Percentiles rank a stretch among this genome's conserved stretches.
These are phyloP conservation scores for Atractosteus spatula DNA, from an alignment of 2,113 vertebrate species.

Conservation along the genomic window DNA sequence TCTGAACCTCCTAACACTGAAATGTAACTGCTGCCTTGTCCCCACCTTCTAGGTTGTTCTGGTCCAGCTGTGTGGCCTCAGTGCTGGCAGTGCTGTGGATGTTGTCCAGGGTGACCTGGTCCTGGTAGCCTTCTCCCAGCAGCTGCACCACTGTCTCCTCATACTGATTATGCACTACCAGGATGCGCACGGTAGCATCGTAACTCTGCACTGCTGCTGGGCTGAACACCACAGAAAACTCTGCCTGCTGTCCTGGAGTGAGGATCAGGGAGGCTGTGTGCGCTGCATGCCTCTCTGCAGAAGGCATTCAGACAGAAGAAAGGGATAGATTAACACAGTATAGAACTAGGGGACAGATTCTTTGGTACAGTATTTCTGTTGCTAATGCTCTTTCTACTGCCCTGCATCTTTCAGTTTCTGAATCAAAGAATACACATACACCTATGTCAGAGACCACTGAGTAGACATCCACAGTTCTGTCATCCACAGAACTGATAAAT, in stretches of 20 bases:
- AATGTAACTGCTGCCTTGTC: not conserved
- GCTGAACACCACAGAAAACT: slow-evolving; percentile 73
- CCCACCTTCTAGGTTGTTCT: slow-evolving; percentile 59
- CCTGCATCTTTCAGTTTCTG: too few relatives aligned
- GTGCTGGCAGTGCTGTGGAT: slow-evolving; percentile 38
- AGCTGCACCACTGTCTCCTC: slow-evolving; percentile 65
- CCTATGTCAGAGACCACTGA: too few relatives aligned
- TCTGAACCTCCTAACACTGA: too few relatives aligned
- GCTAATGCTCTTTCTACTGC: too few relatives aligned
- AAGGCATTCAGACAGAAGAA: slow-evolving; percentile 2
- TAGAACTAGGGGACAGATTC: too few relatives aligned
- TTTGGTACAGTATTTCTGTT: too few relatives aligned
- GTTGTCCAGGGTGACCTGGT: slow-evolving; percentile 75
- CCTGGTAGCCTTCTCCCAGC: slow-evolving; percentile 72
- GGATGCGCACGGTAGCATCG: slow-evolving; percentile 59
- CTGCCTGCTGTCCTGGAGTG: slow-evolving; percentile 46
- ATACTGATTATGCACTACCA: slow-evolving; percentile 68
- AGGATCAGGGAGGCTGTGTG: slow-evolving; percentile 61
- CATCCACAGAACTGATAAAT: too few relatives aligned
- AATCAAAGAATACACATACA: too few relatives aligned
- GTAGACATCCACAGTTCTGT: too few relatives aligned
- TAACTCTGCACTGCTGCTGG: slow-evolving; percentile 51
- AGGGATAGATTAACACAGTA: too few relatives aligned
- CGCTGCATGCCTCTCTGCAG: slow-evolving; percentile 54
- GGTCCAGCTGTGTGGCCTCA: slow-evolving; percentile 26